These are phyloP conservation scores for Agrotis segetum DNA, from an alignment of 2,888 invertebrate genomes.

Conservation along the genomic window DNA sequence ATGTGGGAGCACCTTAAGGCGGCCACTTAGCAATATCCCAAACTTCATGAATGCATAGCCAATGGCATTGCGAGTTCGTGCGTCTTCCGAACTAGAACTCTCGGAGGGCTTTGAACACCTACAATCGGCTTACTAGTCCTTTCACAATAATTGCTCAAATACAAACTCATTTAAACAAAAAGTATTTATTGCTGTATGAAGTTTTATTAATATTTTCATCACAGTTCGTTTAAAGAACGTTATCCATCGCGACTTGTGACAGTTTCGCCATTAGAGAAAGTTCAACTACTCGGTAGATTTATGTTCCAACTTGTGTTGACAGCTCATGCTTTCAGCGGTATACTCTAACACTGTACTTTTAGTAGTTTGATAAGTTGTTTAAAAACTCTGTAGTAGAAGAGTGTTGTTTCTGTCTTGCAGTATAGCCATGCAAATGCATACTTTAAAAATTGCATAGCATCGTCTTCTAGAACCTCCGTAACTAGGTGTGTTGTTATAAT, in stretches of 20 bases:
- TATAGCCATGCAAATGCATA: background rate
- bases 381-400: background rate
- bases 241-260: conserved; percentile 21
- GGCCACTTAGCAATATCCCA: too few species aligned
- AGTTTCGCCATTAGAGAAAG: conserved; percentile 36
- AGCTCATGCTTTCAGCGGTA: conserved; percentile 6
- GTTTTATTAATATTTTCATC: conserved; percentile 4
- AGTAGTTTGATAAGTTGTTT: background rate
- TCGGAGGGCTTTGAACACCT: too few species aligned
- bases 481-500: too few species aligned
- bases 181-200: background rate
- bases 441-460: background rate
- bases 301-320: conserved; percentile 32
- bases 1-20: too few species aligned
- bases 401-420: background rate
- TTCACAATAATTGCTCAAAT: too few species aligned
- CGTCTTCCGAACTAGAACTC: too few species aligned
- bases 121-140: too few species aligned
- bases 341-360: conserved; percentile 5
- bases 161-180: background rate
- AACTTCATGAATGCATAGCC: too few species aligned
- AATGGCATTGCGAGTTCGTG: too few species aligned
- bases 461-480: too few species aligned
- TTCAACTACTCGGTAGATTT: conserved; percentile 22
- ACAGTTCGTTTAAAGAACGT: background rate